phyloP scores from a whole-genome alignment of 2,888 invertebrate genomes.

The Ptychoptera contaminata region DNA sequence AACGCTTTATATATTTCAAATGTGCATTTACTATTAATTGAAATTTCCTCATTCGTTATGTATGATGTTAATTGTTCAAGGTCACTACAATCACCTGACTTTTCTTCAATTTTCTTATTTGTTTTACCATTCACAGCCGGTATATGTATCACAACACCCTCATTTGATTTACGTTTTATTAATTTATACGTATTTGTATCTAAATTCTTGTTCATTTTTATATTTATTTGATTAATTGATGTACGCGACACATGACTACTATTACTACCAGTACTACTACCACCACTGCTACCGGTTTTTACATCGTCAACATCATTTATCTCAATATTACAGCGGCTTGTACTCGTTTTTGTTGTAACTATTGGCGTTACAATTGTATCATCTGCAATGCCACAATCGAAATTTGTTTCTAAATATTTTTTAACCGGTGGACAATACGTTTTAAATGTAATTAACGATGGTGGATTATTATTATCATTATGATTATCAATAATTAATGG shows the following conservation, averaged over 20 bases:
- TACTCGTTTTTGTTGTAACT: too few relatives aligned
- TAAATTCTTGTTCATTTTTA: background rate
- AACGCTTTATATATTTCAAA: conserved; percentile 16
- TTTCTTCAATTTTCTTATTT: conserved; percentile 1
- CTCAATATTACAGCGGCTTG: too few relatives aligned
- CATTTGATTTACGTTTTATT: conserved; percentile 3
- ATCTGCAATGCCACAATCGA: conserved; percentile 11
- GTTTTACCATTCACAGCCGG: conserved; percentile 6
- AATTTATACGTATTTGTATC: conserved; percentile 4
- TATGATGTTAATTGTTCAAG: background rate
- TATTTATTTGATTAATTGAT: too few relatives aligned
- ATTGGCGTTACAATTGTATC: conserved; percentile 3
- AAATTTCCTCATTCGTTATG: conserved; percentile 9
- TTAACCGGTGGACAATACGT: conserved; percentile 13
- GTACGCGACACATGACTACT: background rate
- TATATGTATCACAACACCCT: conserved; percentile 16
- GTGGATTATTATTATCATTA: conserved; percentile 9
- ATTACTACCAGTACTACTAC: conserved; percentile 3
- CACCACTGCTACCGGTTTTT: background rate
- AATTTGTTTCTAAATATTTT: conserved; percentile 15
- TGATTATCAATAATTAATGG: conserved; percentile 8
- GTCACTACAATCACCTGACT: background rate
- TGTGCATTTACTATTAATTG: conserved; percentile 15
- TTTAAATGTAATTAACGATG: conserved; percentile 15
- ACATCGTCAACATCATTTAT: too few relatives aligned